phyloP scores from a whole-genome alignment of 2,797 vertebrate species.

The Catamblyrhynchus diadema region DNA sequence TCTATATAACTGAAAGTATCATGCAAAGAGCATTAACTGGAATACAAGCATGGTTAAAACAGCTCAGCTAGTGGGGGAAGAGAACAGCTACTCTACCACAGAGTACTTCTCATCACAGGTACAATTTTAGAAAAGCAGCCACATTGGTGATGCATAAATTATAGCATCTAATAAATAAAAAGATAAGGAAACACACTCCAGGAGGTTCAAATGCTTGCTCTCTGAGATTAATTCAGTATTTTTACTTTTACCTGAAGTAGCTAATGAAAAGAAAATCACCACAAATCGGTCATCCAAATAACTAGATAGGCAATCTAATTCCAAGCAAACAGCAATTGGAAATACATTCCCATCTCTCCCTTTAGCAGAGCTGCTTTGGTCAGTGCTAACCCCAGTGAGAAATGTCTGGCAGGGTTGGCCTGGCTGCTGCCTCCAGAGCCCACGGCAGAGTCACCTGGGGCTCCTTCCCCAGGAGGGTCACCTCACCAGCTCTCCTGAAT shows the following conservation, averaged over 20 bases:
- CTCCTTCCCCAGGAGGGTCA: background rate
- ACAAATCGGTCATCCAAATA: background rate
- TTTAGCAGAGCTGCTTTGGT: background rate
- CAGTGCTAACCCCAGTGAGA: background rate
- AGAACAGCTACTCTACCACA: background rate
- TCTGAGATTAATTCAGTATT: background rate
- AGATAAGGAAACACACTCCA: background rate
- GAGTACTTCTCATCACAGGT: background rate
- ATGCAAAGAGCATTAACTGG: fast-evolving
- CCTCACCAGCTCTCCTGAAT: background rate
- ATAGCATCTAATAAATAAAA: background rate
- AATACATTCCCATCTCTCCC: background rate
- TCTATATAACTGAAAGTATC: background rate
- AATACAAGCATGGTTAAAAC: background rate
- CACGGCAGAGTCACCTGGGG: background rate
- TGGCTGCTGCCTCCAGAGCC: background rate
- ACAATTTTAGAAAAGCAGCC: background rate
- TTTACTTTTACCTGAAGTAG: fast-evolving
- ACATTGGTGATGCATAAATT: background rate
- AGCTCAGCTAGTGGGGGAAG: background rate
- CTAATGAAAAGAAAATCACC: background rate
- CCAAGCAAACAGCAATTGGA: background rate
- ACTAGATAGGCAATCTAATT: background rate
- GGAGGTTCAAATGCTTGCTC: background rate
- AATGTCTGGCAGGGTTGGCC: fast-evolving